A percentile compares a stretch with the other conserved stretches of the same genome.
phyloP scores from a whole-genome alignment of 2,888 invertebrate species.

The Xylota sylvarum region DNA sequence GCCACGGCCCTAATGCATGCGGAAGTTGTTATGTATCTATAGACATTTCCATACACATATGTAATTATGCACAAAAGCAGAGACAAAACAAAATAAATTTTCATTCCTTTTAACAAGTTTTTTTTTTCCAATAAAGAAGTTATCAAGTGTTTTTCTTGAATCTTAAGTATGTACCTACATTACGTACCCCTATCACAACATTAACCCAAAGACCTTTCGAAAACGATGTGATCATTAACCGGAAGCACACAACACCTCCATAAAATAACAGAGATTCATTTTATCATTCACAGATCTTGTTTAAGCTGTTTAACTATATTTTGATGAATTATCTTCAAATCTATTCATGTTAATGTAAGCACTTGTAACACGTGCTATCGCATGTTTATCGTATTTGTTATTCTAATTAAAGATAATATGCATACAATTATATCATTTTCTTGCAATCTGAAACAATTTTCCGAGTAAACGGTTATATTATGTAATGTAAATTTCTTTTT shows the following conservation, averaged over 20 bases:
- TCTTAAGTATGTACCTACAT: neutral
- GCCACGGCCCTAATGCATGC: too few species aligned
- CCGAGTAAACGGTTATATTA: too few species aligned
- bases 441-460: constrained; percentile 2
- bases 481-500: too few species aligned
- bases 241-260: neutral
- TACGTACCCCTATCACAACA: neutral
- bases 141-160: neutral
- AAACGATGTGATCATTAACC: neutral
- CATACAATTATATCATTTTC: neutral
- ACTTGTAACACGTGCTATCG: constrained; percentile 3
- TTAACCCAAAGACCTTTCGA: neutral
- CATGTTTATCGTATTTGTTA: neutral
- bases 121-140: neutral
- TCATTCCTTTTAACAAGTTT: neutral
- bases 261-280: neutral
- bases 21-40: too few species aligned
- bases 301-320: neutral
- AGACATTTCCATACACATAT: too few species aligned
- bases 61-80: too few species aligned
- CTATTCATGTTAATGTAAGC: neutral
- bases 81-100: too few species aligned
- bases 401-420: neutral
- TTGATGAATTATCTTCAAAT: neutral
- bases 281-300: constrained; percentile 7